A percentile compares a stretch with the other conserved stretches of the same genome.
Conservation (phyloP, 2,797 vertebrate genomes). For the Myotis findleyi region DNA sequence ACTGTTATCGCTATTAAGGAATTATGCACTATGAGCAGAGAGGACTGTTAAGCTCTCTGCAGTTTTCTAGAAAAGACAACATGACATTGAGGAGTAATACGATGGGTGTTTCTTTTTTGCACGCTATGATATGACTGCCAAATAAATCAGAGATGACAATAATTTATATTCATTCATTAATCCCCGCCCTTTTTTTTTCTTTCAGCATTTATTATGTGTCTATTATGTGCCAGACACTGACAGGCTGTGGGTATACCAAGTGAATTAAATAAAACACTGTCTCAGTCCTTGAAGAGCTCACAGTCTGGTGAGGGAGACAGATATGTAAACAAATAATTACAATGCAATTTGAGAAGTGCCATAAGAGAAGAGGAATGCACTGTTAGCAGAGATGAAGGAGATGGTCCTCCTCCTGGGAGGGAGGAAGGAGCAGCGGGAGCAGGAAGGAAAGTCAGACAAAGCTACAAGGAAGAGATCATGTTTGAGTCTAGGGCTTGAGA, state of each 20-base stretch:
- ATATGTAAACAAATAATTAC: slow-evolving; percentile 73
- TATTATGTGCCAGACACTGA: slow-evolving; percentile 42
- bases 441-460: not conserved
- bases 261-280: slow-evolving; percentile 52
- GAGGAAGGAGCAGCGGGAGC: too few species aligned
- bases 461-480: not conserved
- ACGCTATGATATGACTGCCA: not conserved
- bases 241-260: slow-evolving; percentile 29
- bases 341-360: slow-evolving; percentile 63
- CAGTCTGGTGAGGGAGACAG: slow-evolving; percentile 65
- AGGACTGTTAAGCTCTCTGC: not conserved
- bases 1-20: not conserved
- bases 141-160: slow-evolving; percentile 59
- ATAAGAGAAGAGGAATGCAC: slow-evolving; percentile 39
- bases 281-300: slow-evolving; percentile 66
- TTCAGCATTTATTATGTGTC: slow-evolving; percentile 23
- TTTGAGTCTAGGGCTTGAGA: not conserved
- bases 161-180: slow-evolving; percentile 51
- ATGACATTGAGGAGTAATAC: not conserved
- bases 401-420: not conserved
- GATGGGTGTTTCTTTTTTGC: not conserved
- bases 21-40: not conserved
- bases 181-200: not conserved
- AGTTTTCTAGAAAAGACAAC: slow-evolving; percentile 29
- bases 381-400: not conserved